phyloP scores from a whole-genome alignment of 1,140 invertebrate genomes.

The Anoplophora glabripennis region DNA sequence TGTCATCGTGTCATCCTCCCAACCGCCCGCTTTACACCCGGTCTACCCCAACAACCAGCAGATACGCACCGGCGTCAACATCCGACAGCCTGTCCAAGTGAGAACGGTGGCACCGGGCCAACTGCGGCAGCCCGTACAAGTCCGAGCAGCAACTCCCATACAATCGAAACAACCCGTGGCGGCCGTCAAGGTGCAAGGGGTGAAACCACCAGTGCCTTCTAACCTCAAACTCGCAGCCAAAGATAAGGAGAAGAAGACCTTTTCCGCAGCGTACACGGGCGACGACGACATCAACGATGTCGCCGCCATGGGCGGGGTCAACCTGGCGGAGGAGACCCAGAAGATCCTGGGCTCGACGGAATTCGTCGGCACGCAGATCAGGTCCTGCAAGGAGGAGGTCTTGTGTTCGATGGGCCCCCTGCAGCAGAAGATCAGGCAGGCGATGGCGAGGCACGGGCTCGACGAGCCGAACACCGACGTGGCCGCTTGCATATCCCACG shows the following conservation, averaged over 20 bases:
- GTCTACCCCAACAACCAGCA: conserved; percentile 38
- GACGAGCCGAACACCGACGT: conserved; percentile 87
- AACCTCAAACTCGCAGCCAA: conserved; percentile 51
- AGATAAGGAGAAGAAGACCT: conserved; percentile 65
- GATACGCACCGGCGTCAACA: conserved; percentile 1
- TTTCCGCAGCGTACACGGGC: conserved; percentile 55
- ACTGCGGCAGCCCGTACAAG: conserved; percentile 25
- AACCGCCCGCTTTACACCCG: conserved; percentile 48
- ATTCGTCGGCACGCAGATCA: conserved; percentile 91
- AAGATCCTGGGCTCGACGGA: conserved; percentile 90
- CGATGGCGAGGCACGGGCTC: conserved; percentile 74
- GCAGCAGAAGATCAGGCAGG: conserved; percentile 68
- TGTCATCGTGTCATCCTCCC: conserved; percentile 42
- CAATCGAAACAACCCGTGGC: conserved; percentile 23
- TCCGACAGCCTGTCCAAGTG: conserved; percentile 42
- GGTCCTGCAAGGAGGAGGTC: conserved; percentile 94
- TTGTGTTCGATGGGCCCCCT: conserved; percentile 79
- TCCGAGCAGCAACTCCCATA: conserved; percentile 28
- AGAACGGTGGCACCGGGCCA: conserved; percentile 22
- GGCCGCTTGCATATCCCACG: conserved; percentile 89
- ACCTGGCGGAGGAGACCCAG: conserved; percentile 93
- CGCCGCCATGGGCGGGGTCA: conserved; percentile 98
- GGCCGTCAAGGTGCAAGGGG: conserved; percentile 37
- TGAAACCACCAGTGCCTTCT: conserved; percentile 47
- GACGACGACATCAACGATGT: conserved; percentile 98